phyloP scores from a whole-genome alignment of 2,888 invertebrate genomes.

The Heliconius erato region DNA sequence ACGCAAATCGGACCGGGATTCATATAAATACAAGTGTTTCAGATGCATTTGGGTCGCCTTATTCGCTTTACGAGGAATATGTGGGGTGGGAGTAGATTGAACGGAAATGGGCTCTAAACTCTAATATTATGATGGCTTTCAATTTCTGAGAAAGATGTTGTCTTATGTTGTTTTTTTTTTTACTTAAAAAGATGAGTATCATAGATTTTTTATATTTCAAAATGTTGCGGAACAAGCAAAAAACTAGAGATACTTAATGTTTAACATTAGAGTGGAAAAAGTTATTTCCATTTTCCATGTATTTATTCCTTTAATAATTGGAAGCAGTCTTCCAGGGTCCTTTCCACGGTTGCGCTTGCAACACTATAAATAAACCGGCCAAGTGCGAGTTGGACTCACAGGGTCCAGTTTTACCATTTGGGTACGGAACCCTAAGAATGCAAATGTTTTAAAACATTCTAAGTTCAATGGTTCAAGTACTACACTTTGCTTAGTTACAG shows the following conservation, averaged over 20 bases:
- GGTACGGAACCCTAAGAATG: too few species aligned
- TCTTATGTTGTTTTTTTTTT: not conserved
- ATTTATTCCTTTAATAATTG: too few species aligned
- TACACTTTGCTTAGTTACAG: too few species aligned
- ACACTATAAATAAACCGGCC: too few species aligned
- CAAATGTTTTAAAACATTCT: too few species aligned
- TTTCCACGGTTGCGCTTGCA: too few species aligned
- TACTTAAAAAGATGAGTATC: not conserved
- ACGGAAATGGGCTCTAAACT: not conserved
- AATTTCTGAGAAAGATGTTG: not conserved
- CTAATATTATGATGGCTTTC: conserved; percentile 1
- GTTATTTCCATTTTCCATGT: too few species aligned
- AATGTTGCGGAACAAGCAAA: not conserved
- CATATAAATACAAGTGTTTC: conserved; percentile 37
- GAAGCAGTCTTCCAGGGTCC: too few species aligned
- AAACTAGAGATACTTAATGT: not conserved
- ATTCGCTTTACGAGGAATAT: conserved; percentile 1
- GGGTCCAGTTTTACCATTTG: too few species aligned
- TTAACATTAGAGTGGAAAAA: too few species aligned
- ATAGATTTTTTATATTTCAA: not conserved
- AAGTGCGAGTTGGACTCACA: too few species aligned
- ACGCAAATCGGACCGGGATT: conserved; percentile 44
- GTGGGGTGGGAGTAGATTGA: not conserved
- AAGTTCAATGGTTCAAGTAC: too few species aligned
- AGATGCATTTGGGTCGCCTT: conserved; percentile 32